These are phyloP conservation scores for Embiotoca jacksoni DNA, from an alignment of 2,113 vertebrate genomes.

Conservation along the genomic window DNA sequence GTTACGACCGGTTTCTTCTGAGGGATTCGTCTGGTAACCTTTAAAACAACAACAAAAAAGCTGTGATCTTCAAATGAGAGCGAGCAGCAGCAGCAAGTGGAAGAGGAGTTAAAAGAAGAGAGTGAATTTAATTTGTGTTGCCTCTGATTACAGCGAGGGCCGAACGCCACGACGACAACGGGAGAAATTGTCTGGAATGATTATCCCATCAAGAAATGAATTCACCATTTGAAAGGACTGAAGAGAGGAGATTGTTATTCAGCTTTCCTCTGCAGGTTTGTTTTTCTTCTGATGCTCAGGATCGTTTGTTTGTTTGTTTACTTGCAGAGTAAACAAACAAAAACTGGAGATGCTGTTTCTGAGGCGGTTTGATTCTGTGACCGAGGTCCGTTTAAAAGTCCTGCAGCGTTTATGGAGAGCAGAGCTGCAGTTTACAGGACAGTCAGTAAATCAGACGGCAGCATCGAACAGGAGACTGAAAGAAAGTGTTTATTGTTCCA, in stretches of 20 bases:
- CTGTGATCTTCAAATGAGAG: not conserved
- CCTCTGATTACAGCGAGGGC: not conserved
- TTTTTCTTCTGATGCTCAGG: no score
- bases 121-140: slow-evolving; percentile 15
- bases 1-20: not conserved
- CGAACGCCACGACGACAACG: not conserved
- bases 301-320: not conserved
- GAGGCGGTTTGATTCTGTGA: no score
- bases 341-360: not conserved
- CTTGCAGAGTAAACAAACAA: not conserved
- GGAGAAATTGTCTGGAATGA: slow-evolving; percentile 32
- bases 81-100: not conserved
- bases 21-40: not conserved
- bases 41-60: not conserved
- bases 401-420: no score
- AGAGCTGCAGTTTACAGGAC: no score
- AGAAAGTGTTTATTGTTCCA: no score
- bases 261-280: not conserved
- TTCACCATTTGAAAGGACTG: slow-evolving; percentile 24
- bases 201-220: slow-evolving; percentile 37
- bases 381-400: no score
- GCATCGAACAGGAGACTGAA: no score
- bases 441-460: no score
- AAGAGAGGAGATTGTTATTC: slow-evolving; percentile 24
- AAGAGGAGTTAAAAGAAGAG: not conserved